Conservation (phyloP, 2,113 vertebrate genomes). For the Spea bombifrons region DNA sequence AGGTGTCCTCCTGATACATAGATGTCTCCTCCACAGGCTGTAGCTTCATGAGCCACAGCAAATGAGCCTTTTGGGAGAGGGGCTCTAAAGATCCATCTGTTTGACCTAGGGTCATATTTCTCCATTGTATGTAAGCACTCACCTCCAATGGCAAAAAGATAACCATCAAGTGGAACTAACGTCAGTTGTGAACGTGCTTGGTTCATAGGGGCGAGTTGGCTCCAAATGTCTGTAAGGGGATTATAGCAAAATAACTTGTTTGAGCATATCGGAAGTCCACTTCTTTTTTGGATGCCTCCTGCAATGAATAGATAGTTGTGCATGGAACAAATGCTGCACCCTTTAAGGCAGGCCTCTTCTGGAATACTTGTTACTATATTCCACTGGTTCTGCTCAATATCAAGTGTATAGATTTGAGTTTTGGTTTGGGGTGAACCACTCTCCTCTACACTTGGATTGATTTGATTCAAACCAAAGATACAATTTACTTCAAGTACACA, state of each 20-base stretch:
- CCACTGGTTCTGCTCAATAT: slow-evolving; percentile 50
- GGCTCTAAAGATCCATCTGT: slow-evolving; percentile 53
- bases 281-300: slow-evolving; percentile 54
- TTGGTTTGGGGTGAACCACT: not conserved
- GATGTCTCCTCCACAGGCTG: slow-evolving; percentile 60
- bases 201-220: slow-evolving; percentile 58
- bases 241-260: slow-evolving; percentile 61
- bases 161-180: slow-evolving; percentile 60
- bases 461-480: slow-evolving; percentile 47
- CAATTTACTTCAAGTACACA: slow-evolving; percentile 52
- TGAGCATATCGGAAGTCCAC: slow-evolving; percentile 49
- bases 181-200: slow-evolving; percentile 62
- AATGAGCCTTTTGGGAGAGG: slow-evolving; percentile 59
- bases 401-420: slow-evolving; percentile 49
- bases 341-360: slow-evolving; percentile 53
- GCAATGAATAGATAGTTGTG: slow-evolving; percentile 64
- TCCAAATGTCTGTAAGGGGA: slow-evolving; percentile 60
- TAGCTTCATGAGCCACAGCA: slow-evolving; percentile 62
- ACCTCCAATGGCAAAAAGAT: slow-evolving; percentile 61
- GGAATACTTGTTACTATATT: slow-evolving; percentile 53
- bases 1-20: slow-evolving; percentile 61
- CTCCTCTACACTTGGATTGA: not conserved
- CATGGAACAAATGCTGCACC: slow-evolving; percentile 62
- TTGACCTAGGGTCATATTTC: slow-evolving; percentile 58
- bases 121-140: slow-evolving; percentile 63